Percentiles rank a stretch among this genome's conserved stretches.
phyloP scores from a whole-genome alignment of 2,113 vertebrate genomes.

The Falcunculus frontatus region DNA sequence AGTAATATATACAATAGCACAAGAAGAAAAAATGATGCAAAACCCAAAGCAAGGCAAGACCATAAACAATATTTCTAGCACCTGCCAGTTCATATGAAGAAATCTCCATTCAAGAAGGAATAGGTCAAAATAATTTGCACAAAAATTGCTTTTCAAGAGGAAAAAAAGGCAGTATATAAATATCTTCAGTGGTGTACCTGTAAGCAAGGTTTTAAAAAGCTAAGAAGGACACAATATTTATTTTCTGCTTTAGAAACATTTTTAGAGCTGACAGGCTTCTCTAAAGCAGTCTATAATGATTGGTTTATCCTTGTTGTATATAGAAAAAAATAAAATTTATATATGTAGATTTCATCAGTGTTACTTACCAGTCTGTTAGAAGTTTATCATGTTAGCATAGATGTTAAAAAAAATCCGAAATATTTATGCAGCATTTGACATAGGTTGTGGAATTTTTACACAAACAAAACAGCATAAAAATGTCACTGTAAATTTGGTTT shows the following conservation, averaged over 20 bases:
- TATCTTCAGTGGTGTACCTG: background rate
- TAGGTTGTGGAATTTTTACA: background rate
- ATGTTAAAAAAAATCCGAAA: background rate
- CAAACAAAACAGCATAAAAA: background rate
- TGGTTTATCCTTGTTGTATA: background rate
- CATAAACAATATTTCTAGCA: background rate
- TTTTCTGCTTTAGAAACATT: background rate
- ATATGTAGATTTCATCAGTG: background rate
- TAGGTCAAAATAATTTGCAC: background rate
- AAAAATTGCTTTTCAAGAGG: background rate
- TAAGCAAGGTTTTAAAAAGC: background rate
- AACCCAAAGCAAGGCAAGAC: background rate
- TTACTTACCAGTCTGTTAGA: background rate
- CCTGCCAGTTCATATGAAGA: background rate
- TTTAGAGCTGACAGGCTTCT: background rate
- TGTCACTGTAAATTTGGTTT: background rate
- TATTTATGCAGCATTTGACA: background rate
- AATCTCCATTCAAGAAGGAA: background rate
- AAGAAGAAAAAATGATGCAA: background rate
- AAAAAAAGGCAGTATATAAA: background rate
- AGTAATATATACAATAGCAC: background rate
- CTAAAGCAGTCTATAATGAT: background rate
- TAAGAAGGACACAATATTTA: background rate
- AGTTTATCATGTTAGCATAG: background rate
- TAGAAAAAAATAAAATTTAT: background rate